A percentile compares a stretch with the other conserved stretches of the same genome.
Conservation (phyloP, 1,140 invertebrate genomes). For the Lucilia sericata region DNA sequence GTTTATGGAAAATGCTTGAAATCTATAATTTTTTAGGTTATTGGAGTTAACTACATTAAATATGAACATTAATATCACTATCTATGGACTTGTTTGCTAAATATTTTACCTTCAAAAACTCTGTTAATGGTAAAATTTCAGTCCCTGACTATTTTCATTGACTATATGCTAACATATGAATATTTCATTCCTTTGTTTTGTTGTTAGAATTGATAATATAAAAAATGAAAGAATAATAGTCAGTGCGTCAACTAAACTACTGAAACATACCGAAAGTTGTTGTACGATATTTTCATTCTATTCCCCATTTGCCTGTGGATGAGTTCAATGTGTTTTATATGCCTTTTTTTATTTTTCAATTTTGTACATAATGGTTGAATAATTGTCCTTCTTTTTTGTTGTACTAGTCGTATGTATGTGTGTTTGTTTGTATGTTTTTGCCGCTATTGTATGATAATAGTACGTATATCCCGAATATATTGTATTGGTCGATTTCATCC, state of each 20-base stretch:
- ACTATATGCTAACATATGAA: not conserved
- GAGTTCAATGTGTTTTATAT: constrained; percentile 43
- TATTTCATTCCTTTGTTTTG: not conserved
- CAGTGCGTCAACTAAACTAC: constrained; percentile 3
- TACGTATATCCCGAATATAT: constrained; percentile 51
- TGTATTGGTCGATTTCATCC: constrained; percentile 67
- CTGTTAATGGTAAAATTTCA: too few relatives aligned
- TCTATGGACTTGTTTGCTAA: too few relatives aligned
- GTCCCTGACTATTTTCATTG: too few relatives aligned
- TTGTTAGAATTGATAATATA: constrained; percentile 7
- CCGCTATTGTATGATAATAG: not conserved
- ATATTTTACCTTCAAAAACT: too few relatives aligned
- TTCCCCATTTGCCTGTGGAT: not conserved
- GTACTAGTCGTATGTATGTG: too few relatives aligned
- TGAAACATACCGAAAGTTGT: not conserved
- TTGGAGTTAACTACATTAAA: too few relatives aligned
- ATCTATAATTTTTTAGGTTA: too few relatives aligned
- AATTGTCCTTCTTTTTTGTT: constrained; percentile 62
- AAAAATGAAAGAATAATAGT: not conserved
- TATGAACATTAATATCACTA: too few relatives aligned
- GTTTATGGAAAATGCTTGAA: too few relatives aligned
- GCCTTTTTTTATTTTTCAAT: constrained; percentile 46
- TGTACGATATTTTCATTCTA: not conserved
- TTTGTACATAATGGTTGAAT: constrained; percentile 66
- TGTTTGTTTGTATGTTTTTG: constrained; percentile 17